phyloP scores from a whole-genome alignment of 2,888 invertebrate species.

The Autographa gamma region DNA sequence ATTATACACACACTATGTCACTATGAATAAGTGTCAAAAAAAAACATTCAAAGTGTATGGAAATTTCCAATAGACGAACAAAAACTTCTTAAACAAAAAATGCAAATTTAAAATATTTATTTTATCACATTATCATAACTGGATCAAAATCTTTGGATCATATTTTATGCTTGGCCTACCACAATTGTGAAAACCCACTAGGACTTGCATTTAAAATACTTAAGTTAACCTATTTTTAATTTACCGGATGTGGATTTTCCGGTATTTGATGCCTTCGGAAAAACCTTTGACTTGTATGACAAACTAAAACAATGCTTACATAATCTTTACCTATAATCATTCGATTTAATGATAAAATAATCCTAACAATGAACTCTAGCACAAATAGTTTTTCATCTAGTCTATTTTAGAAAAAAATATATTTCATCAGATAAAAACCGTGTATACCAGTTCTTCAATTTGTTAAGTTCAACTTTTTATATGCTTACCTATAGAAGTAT shows the following conservation, averaged over 20 bases:
- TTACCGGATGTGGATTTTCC: constrained; percentile 29
- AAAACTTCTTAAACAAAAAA: too few relatives aligned
- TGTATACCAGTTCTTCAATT: not conserved
- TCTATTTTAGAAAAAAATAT: too few relatives aligned
- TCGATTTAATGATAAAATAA: not conserved
- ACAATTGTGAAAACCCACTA: not conserved
- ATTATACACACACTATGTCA: not conserved
- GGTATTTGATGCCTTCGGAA: constrained; percentile 21
- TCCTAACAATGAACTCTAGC: not conserved
- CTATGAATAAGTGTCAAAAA: not conserved
- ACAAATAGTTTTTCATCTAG: not conserved
- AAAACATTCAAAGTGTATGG: not conserved
- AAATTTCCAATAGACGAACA: too few relatives aligned
- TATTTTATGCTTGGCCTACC: not conserved
- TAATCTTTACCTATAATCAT: not conserved
- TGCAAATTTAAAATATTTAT: too few relatives aligned
- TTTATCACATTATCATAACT: too few relatives aligned
- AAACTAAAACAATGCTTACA: not conserved
- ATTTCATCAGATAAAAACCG: too few relatives aligned
- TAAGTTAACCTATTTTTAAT: constrained; percentile 29
- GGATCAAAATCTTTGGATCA: too few relatives aligned
- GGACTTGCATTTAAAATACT: not conserved
- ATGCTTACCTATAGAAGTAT: too few relatives aligned
- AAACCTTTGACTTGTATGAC: constrained; percentile 28
- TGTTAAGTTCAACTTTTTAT: too few relatives aligned